Evolutionary conservation across 2,797 vertebrate genomes (phyloP), one percentile per base, ranked within the genome.

Genomic region (Centropyge bicolor): DNA sequence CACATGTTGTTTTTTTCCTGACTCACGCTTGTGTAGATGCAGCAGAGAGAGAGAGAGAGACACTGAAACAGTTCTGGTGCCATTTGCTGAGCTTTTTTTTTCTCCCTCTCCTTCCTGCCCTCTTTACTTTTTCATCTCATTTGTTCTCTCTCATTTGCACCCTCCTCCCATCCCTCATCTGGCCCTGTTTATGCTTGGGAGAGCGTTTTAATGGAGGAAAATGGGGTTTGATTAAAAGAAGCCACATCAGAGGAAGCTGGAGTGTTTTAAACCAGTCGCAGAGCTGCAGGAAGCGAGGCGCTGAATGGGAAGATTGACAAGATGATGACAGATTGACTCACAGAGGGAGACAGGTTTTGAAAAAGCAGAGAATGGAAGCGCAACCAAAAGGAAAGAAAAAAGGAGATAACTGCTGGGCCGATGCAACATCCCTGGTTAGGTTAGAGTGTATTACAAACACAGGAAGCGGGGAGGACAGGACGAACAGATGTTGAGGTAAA

Each of bases 201-300:
- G 86, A 88, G 79, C 38, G 68, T 88, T 92, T 90, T 90, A 88
- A 89, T 89, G 81, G 85, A 87, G 74, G 74, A 86, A 89, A 90
- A 91, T 86, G 66, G 66, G 74, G 78, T 83, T 91, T 93, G 83
- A 89, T 94, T 90, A 89, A 90, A 88, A 91, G 87, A 75, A 83
- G 68, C 61, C 78, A 78, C 85, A 88, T 91, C 76, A 87, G 79
- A 91, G 83, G 82, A 70, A 77, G 76, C 69, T 54, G 62, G 57
- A 84, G 80, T 79, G 82, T 64, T 87, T 69, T 70, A 80, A 88
- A 86, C 60, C 64, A 59, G 85, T 74, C 75, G 45, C 66, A 70
- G 76, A 86, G 79, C 60, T 43, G 56, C 65, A 68, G 83, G 84
- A 86, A 81, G 80, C 3, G 11, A 78, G 45, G 66, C 56, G 2